A percentile compares a stretch with the other conserved stretches of the same genome.
phyloP scores from a whole-genome alignment of 1,140 invertebrate species.

The Cardiocondyla obscurior region DNA sequence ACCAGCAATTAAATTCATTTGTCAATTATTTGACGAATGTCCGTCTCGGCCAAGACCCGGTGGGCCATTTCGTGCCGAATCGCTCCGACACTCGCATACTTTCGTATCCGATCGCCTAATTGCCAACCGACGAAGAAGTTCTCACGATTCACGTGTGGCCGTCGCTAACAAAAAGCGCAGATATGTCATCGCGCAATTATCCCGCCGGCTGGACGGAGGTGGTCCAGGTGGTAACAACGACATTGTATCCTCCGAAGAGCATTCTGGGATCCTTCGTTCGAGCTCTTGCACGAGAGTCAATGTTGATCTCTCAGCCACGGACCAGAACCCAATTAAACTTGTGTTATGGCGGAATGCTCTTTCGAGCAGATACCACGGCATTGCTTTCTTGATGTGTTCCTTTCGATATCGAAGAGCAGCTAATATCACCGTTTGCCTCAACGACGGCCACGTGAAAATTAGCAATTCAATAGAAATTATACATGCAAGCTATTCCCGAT shows the following conservation, averaged over 20 bases:
- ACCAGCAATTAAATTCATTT: constrained; percentile 78
- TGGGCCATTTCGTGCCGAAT: constrained; percentile 35
- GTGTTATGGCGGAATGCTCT: constrained; percentile 50
- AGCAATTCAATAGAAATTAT: constrained; percentile 45
- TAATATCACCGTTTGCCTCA: constrained; percentile 1
- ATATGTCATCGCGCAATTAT: constrained; percentile 67
- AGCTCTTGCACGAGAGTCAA: not conserved
- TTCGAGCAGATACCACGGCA: constrained; percentile 18
- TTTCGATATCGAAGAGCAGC: not conserved
- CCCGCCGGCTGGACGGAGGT: constrained; percentile 5
- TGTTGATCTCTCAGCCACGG: not conserved
- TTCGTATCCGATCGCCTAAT: constrained; percentile 66
- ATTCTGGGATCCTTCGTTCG: not conserved
- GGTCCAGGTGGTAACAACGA: constrained; percentile 45
- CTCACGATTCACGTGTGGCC: constrained; percentile 54
- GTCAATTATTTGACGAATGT: constrained; percentile 76
- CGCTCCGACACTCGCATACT: constrained; percentile 74
- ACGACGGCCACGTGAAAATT: not conserved
- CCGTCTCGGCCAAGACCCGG: constrained; percentile 22
- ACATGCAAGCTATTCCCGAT: not conserved
- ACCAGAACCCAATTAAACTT: constrained; percentile 24
- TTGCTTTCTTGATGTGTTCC: constrained; percentile 10
- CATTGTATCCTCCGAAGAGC: constrained; percentile 31
- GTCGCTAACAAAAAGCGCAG: constrained; percentile 47
- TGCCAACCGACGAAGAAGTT: constrained; percentile 49